phyloP scores from a whole-genome alignment of 1,140 invertebrate species.

The Leucophenga varia region DNA sequence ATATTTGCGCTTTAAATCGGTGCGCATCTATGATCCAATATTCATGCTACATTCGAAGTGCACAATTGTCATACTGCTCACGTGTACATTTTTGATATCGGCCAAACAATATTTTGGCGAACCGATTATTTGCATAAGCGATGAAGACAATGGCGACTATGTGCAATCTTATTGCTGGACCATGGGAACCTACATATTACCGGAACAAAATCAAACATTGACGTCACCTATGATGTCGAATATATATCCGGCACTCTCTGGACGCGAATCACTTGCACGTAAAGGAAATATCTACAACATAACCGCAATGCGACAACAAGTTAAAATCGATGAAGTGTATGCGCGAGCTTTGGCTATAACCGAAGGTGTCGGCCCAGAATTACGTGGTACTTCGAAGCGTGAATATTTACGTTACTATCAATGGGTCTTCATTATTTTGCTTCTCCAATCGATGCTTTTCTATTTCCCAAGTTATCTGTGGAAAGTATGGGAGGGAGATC shows the following conservation, averaged over 20 bases:
- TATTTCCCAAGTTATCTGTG: conserved; percentile 74
- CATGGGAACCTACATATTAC: conserved; percentile 69
- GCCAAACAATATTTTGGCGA: conserved; percentile 72
- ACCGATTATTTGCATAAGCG: conserved; percentile 66
- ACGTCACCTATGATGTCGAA: too few species aligned
- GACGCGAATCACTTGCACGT: too few species aligned
- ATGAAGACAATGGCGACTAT: conserved; percentile 59
- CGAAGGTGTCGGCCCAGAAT: conserved; percentile 37
- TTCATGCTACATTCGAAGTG: conserved; percentile 70
- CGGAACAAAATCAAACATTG: conserved; percentile 12
- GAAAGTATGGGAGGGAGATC: conserved; percentile 74
- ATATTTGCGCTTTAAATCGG: conserved; percentile 62
- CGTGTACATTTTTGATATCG: conserved; percentile 66
- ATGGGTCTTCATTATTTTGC: conserved; percentile 82
- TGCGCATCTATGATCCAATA: conserved; percentile 67
- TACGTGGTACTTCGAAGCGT: conserved; percentile 59
- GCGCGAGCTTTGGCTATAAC: conserved; percentile 33
- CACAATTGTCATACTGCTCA: conserved; percentile 67
- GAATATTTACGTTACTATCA: conserved; percentile 82
- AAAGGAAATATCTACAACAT: too few species aligned
- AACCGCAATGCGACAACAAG: too few species aligned
- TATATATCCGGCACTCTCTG: too few species aligned
- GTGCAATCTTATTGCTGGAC: conserved; percentile 78
- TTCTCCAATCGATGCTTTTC: conserved; percentile 78
- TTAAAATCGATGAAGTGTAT: conserved; percentile 28